A percentile compares a stretch with the other conserved stretches of the same genome.
phyloP scores from a whole-genome alignment of 2,888 invertebrate species.

The Apodemia duryi region DNA sequence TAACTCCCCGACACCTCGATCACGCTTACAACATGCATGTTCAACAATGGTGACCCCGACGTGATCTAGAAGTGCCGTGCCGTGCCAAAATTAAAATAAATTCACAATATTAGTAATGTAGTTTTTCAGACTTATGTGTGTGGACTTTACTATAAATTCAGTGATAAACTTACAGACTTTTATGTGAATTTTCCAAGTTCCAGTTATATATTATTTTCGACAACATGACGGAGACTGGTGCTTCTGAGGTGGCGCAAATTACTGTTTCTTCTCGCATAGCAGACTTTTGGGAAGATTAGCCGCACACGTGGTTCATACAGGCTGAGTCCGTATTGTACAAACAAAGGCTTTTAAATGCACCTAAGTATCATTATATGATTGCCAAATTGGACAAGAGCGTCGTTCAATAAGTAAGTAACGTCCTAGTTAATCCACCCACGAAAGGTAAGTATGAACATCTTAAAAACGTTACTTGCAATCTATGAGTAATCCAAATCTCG shows the following conservation, averaged over 20 bases:
- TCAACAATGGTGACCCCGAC: conserved; percentile 8
- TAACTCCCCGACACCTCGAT: too few species aligned
- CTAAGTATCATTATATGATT: conserved; percentile 13
- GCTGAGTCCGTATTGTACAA: conserved; percentile 5
- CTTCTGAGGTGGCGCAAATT: background rate
- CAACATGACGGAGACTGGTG: conserved; percentile 1
- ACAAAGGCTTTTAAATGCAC: background rate
- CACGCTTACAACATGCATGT: too few species aligned
- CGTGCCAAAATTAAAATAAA: conserved; percentile 6
- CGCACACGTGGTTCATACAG: conserved; percentile 17
- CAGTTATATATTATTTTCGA: background rate
- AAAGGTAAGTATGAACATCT: too few species aligned
- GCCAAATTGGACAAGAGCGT: conserved; percentile 13
- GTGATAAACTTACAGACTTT: background rate
- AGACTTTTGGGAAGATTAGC: conserved; percentile 19
- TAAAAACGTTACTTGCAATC: too few species aligned
- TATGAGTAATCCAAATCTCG: too few species aligned
- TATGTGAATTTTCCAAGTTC: background rate
- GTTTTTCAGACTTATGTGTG: background rate
- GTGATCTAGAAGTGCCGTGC: conserved; percentile 6
- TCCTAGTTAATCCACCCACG: too few species aligned
- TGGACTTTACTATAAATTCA: background rate
- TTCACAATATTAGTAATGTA: background rate
- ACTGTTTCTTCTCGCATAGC: background rate
- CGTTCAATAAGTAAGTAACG: too few species aligned